Evolutionary conservation across 2,113 vertebrate species (phyloP).

Genomic region (Chinchilla lanigera): DNA sequence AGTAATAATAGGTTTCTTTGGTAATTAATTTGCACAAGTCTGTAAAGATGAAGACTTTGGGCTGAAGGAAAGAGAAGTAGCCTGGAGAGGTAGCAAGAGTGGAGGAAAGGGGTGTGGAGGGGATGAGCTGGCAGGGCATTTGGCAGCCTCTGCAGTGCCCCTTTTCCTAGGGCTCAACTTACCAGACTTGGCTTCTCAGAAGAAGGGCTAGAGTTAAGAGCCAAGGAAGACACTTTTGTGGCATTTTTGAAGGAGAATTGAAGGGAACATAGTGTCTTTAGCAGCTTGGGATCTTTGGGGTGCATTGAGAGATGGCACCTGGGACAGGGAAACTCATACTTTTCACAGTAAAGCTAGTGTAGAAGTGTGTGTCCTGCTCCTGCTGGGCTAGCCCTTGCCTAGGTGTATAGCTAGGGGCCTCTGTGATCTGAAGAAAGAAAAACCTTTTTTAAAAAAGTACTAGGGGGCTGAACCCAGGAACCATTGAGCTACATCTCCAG

Average conservation of each 20-base stretch:
- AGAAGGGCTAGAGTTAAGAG: neutral
- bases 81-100: neutral
- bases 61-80: neutral
- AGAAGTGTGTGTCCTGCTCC: neutral
- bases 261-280: neutral
- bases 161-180: neutral
- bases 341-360: neutral
- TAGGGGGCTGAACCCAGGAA: no score
- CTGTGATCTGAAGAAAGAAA: neutral
- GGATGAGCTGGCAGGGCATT: neutral
- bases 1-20: neutral
- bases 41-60: neutral
- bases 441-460: neutral
- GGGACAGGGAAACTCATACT: neutral
- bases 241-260: neutral
- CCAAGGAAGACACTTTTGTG: neutral
- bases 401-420: neutral
- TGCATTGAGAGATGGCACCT: neutral
- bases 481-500: no score
- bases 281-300: neutral
- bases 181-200: neutral
- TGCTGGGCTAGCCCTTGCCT: neutral
- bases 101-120: neutral
- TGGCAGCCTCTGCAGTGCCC: neutral
- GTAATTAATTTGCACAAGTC: neutral